Conservation (phyloP, 2,888 invertebrate species). For the Drepanosiphum platanoidis region DNA sequence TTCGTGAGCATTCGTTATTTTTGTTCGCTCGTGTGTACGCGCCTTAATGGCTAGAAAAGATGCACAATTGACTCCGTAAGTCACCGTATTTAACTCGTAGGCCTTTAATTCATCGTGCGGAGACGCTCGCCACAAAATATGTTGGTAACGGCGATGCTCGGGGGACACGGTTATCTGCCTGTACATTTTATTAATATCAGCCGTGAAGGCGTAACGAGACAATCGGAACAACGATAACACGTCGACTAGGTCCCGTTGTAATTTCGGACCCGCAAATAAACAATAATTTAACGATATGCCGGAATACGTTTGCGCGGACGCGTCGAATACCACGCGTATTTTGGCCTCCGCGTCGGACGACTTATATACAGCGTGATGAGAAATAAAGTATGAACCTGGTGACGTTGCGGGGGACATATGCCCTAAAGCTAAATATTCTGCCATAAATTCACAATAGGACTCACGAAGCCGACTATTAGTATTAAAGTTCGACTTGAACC, state of each 20-base stretch:
- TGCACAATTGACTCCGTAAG: slow-evolving; percentile 63
- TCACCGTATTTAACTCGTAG: slow-evolving; percentile 66
- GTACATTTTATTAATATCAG: too few relatives aligned
- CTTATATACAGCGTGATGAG: neutral
- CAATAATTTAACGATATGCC: slow-evolving; percentile 66
- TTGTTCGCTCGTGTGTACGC: neutral
- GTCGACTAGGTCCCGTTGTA: slow-evolving; percentile 66
- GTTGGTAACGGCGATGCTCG: slow-evolving; percentile 63
- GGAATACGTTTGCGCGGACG: slow-evolving; percentile 36
- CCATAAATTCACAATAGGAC: slow-evolving; percentile 1
- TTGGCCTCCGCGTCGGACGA: neutral
- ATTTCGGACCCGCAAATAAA: slow-evolving; percentile 65
- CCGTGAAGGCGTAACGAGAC: slow-evolving; percentile 1
- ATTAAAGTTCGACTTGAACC: neutral
- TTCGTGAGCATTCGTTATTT: too few relatives aligned
- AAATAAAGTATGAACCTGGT: neutral
- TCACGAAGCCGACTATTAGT: neutral
- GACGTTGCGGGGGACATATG: neutral
- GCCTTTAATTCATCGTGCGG: slow-evolving; percentile 65
- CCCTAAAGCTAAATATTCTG: neutral
- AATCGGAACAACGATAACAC: slow-evolving; percentile 22
- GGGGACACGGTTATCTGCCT: slow-evolving; percentile 60
- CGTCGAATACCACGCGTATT: neutral
- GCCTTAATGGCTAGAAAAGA: slow-evolving; percentile 65
- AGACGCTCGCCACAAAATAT: slow-evolving; percentile 66